Evolutionary conservation across 2,113 vertebrate species (phyloP).

Genomic region (Ictalurus furcatus): DNA sequence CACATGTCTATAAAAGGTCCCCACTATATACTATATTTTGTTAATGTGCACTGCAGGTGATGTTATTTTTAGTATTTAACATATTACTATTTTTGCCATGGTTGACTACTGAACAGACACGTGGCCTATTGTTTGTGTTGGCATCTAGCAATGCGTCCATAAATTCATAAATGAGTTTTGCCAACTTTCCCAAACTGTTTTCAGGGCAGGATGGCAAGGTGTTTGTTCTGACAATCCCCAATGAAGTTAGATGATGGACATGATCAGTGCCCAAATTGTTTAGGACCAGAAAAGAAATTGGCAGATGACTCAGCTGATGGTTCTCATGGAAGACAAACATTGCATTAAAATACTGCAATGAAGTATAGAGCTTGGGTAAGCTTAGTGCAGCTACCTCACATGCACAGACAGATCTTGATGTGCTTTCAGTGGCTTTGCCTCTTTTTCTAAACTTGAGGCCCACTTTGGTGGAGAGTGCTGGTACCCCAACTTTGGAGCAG

Average conservation of each 20-base stretch:
- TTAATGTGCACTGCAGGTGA: background rate
- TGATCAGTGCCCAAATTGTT: background rate
- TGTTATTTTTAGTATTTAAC: background rate
- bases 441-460: background rate
- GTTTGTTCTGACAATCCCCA: too few species aligned
- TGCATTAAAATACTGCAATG: background rate
- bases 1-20: background rate
- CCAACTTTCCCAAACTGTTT: background rate
- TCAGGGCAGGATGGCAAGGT: background rate
- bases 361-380: background rate
- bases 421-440: background rate
- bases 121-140: background rate
- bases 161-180: background rate
- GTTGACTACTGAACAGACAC: background rate
- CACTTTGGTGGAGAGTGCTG: background rate
- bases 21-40: background rate
- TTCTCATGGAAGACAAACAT: background rate
- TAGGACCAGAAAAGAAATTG: background rate
- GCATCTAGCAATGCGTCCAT: background rate
- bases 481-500: background rate
- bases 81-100: background rate
- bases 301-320: background rate
- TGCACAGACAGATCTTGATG: background rate
- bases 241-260: background rate
- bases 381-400: background rate